Percentiles rank a stretch among this genome's conserved stretches.
Evolutionary conservation across 1,140 invertebrate species (phyloP).

Genomic region (Anoplophora glabripennis): DNA sequence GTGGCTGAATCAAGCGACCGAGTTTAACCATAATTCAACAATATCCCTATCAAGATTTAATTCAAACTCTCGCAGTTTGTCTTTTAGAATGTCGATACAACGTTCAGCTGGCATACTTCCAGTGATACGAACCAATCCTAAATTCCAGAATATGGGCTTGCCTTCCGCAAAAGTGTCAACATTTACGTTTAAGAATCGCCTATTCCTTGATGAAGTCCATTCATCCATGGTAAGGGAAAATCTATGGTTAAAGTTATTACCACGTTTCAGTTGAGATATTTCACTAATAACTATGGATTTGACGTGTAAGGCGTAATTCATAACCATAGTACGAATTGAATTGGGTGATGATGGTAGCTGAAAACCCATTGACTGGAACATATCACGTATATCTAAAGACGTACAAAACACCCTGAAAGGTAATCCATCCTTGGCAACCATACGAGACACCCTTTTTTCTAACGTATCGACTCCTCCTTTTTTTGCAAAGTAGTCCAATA

Average conservation of each 20-base stretch:
- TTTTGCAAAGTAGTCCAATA: too few species aligned
- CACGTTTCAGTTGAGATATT: constrained; percentile 4
- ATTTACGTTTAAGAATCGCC: constrained; percentile 19
- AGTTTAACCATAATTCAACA: too few species aligned
- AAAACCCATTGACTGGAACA: constrained; percentile 10
- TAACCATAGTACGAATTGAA: constrained; percentile 18
- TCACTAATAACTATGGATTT: constrained; percentile 20
- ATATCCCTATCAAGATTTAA: too few species aligned
- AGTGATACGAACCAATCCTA: too few species aligned
- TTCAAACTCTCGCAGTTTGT: too few species aligned
- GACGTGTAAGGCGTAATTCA: constrained; percentile 17
- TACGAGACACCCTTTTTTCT: constrained; percentile 14
- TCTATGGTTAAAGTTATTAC: too few species aligned
- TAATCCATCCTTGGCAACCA: constrained; percentile 21
- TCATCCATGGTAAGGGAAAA: constrained; percentile 22
- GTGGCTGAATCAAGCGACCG: too few species aligned
- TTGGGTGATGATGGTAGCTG: constrained; percentile 16
- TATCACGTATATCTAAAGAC: constrained; percentile 19
- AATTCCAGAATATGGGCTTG: too few species aligned
- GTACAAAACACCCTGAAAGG: too few species aligned
- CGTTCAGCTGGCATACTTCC: too few species aligned
- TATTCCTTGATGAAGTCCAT: constrained; percentile 21
- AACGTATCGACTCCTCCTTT: constrained; percentile 13
- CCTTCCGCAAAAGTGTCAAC: constrained; percentile 22
- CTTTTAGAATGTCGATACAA: too few species aligned